Evolutionary conservation across 2,113 vertebrate genomes (phyloP), one percentile per base, ranked within the genome.

Genomic region (Hassar affinis): DNA sequence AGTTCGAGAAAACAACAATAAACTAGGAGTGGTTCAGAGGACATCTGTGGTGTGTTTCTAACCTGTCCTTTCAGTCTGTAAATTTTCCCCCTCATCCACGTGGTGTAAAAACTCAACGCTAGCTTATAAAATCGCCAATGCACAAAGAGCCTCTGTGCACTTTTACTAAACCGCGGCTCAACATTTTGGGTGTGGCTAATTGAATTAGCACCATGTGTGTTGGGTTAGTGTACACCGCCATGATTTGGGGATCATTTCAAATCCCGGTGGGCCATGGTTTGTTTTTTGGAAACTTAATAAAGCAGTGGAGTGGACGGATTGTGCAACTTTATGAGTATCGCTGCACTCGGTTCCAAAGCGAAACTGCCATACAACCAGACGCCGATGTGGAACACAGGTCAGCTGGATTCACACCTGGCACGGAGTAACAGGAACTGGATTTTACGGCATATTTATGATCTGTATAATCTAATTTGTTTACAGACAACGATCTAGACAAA

Each of bases 1-100:
- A 84, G 61, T 78, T 72, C 17, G 75, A 22, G 87, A 85, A 92
- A 91, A 90, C 69, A 86, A 83, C 86, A 90, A 91, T 78, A 88
- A 80, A 83, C 62, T n/a, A 62, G 17, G 30, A 59, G 52, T 42
- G n/a, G 30, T 77, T 79, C 17, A 66, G 38, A 68, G n/a, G 0
- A 68, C 62, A 27, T 80, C 3, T 18, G 15, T 18, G 2, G 51
- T 47, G 0, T 2, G 18, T 69, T 81, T 72, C 11, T 62, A 22
- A 59, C 15, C 30, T 42, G 22, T 54, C 49, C 78, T 47, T 79
- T 45, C n/a, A 27, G 7, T n/a, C 42, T 30, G 57, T 30, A 8
- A 20, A 3, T 45, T 10, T 30, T 15, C 2, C 12, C 25, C 38
- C 35, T 12, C 35, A 42, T 78, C 38, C 42, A 47, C 49, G 57